Percentiles rank a stretch among this genome's conserved stretches.
Conservation (phyloP, 2,113 vertebrate species). For the Rhinichthys klamathensis region DNA sequence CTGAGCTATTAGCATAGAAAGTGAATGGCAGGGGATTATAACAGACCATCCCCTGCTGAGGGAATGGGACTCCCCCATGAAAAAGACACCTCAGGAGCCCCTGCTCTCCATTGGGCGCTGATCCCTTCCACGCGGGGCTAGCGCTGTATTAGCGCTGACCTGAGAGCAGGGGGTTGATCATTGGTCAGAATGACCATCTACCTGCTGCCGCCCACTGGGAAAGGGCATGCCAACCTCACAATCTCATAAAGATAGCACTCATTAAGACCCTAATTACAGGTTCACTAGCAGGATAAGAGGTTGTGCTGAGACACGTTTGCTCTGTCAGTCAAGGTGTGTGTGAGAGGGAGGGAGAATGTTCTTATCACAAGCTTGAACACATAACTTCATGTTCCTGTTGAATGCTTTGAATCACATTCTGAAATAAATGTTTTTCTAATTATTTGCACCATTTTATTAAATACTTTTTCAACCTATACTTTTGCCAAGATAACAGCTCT, state of each 20-base stretch:
- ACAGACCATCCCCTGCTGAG: conserved; percentile 63
- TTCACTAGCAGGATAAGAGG: conserved; percentile 86
- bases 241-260: conserved; percentile 83
- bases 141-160: conserved; percentile 18
- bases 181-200: conserved; percentile 64
- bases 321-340: neutral
- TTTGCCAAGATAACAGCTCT: too few relatives aligned
- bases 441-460: too few relatives aligned
- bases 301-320: conserved; percentile 34
- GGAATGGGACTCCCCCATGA: conserved; percentile 75
- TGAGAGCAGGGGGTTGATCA: conserved; percentile 8
- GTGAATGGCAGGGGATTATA: conserved; percentile 79
- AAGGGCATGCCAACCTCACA: conserved; percentile 85
- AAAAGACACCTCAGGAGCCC: conserved; percentile 84
- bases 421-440: too few relatives aligned
- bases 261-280: conserved; percentile 89
- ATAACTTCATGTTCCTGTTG: neutral
- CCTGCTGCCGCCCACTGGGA: conserved; percentile 65
- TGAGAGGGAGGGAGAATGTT: neutral
- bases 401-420: neutral
- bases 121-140: conserved; percentile 59
- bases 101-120: conserved; percentile 78
- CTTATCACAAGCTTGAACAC: neutral
- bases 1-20: conserved; percentile 63
- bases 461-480: too few relatives aligned